Conservation (phyloP, 1,140 invertebrate genomes). For the Teleogryllus occipitalis region DNA sequence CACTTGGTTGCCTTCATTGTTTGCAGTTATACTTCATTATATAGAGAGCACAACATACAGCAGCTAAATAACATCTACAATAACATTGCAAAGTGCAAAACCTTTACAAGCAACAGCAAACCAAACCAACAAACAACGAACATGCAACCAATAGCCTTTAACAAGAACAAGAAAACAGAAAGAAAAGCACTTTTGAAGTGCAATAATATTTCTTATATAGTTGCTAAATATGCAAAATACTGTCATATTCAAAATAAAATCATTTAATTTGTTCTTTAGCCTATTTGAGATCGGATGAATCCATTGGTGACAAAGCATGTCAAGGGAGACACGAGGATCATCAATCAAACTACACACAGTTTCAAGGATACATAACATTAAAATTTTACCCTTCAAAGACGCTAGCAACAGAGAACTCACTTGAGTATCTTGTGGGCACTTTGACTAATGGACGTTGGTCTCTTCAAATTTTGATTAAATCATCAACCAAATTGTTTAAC, state of each 20-base stretch:
- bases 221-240: conserved; percentile 5
- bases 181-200: not conserved
- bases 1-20: not conserved
- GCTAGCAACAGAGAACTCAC: not conserved
- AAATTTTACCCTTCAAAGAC: not conserved
- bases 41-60: conserved; percentile 4
- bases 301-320: not conserved
- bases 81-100: not conserved
- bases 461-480: too few species aligned
- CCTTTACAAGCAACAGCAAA: not conserved
- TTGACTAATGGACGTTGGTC: too few species aligned
- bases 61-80: not conserved
- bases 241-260: conserved; percentile 6
- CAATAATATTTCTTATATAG: not conserved
- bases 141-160: not conserved
- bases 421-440: too few species aligned
- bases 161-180: not conserved
- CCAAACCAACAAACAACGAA: not conserved
- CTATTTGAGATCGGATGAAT: not conserved
- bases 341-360: not conserved
- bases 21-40: not conserved
- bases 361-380: not conserved
- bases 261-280: not conserved
- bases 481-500: too few species aligned
- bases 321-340: not conserved